phyloP scores from a whole-genome alignment of 2,797 vertebrate genomes.

The Sebastes minor region DNA sequence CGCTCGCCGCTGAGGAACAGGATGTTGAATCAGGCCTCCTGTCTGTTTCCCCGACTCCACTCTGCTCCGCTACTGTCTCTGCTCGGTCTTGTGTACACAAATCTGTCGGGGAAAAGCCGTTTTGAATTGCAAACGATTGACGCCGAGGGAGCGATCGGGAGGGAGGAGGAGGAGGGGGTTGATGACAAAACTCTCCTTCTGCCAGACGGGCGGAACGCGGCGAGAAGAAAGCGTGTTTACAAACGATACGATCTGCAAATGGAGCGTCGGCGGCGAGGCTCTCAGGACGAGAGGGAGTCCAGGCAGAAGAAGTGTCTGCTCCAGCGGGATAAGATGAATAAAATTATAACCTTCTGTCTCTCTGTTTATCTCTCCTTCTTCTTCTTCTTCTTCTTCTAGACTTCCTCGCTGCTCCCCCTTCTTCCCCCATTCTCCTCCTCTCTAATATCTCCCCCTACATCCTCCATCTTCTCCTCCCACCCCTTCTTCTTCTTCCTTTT shows the following conservation, averaged over 20 bases:
- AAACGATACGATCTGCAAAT: constrained; percentile 66
- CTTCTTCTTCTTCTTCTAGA: neutral
- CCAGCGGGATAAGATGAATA: constrained; percentile 47
- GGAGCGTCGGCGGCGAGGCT: neutral
- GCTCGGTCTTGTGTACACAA: constrained; percentile 48
- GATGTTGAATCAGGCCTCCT: constrained; percentile 46
- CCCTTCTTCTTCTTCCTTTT: constrained; percentile 24
- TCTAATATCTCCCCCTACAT: constrained; percentile 27
- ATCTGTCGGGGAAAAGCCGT: constrained; percentile 14
- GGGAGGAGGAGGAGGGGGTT: neutral
- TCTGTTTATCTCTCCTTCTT: neutral
- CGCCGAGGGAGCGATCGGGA: neutral
- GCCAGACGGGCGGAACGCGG: constrained; percentile 22
- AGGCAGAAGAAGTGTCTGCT: constrained; percentile 16
- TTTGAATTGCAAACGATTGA: constrained; percentile 59
- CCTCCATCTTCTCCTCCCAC: constrained; percentile 16
- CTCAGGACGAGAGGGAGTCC: constrained; percentile 35
- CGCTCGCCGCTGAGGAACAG: neutral
- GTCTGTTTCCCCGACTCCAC: constrained; percentile 22
- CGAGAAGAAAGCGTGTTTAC: constrained; percentile 55
- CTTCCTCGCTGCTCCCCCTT: neutral
- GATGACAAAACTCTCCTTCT: constrained; percentile 24
- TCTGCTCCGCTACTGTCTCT: constrained; percentile 26
- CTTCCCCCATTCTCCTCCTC: neutral
- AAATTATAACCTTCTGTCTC: constrained; percentile 15